phyloP scores from a whole-genome alignment of 64 coral and sea anemone species.

The Porites australiensis region DNA sequence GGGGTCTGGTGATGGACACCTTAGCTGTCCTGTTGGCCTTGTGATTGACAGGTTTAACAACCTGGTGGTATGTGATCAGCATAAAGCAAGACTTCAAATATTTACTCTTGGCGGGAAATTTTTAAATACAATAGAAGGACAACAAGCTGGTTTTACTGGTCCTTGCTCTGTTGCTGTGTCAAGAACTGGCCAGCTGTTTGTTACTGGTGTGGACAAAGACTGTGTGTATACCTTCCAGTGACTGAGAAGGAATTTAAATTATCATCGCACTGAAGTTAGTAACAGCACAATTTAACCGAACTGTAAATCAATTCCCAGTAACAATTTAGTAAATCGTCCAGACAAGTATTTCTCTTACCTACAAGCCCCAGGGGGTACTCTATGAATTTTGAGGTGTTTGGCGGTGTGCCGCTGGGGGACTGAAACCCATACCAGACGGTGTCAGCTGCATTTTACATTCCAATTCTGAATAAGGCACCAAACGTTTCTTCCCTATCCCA shows the following conservation, averaged over 20 bases:
- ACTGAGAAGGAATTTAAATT: background rate
- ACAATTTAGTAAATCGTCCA: no score
- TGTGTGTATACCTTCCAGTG: slow-evolving; percentile 44
- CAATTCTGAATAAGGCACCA: no score
- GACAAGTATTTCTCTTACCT: no score
- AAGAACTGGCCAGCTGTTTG: slow-evolving; percentile 14
- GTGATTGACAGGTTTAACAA: background rate
- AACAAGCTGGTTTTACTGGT: background rate
- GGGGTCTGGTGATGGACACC: slow-evolving; percentile 3
- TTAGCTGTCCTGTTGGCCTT: background rate
- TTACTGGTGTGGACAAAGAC: background rate
- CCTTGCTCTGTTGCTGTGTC: slow-evolving; percentile 33
- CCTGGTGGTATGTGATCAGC: slow-evolving; percentile 1
- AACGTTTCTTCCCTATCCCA: no score
- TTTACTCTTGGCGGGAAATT: slow-evolving; percentile 33
- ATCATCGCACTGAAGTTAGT: no score
- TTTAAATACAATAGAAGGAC: slow-evolving; percentile 21
- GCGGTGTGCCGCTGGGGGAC: no score
- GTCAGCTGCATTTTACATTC: no score
- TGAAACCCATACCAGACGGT: no score
- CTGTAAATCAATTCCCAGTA: no score
- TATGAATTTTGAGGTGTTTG: no score
- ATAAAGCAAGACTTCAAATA: slow-evolving; percentile 10
- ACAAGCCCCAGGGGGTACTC: no score
- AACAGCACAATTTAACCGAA: no score